Evolutionary conservation across 2,888 invertebrate genomes (phyloP), one percentile per base, ranked within the genome.

Genomic region (Tolmerus cingulatus): DNA sequence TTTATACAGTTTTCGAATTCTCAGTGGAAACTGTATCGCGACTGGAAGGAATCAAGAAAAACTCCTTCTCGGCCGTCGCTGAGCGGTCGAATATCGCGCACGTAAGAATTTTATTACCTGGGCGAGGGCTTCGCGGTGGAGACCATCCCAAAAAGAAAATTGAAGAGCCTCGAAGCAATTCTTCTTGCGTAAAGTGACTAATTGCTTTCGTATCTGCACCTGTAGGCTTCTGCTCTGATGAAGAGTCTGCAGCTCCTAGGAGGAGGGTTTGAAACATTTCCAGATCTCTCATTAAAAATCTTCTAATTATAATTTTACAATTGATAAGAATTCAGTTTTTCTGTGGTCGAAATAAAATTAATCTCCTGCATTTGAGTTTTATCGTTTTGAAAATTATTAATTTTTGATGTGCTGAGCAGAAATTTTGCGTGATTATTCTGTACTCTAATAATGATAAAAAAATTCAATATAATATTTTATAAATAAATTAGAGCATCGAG

Each of bases 141-240:
- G 43, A 46, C 12, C 82, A 23, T 66, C 16, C 19, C 3, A 43
- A 34, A 34, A 78, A 27, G 34, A 40, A 37, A 82, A 82, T 55
- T 55, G 12, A 79, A 51, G 9, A 55, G 51, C 51, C 27, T 51
- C 7, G 7, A 0, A 51, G 79, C 79, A 51, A 51, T 79, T 79
- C 51, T 82, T 37, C 57, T 82, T 23, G 37, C 82, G 82, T n/a
- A 57, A 82, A 82, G 82, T 82, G 55, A 82, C 82, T 82, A 82
- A 82, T 82, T 82, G 82, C 57, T 57, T 82, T 57, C 16, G 57
- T 37, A 57, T 66, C 66, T 82, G 37, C 79, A 51, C 79, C 30
- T 79, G 79, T 51, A 23, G 27, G 79, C 43, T 46, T 16, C 79
- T 30, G 46, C 79, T 79, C 46, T 79, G 79, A 23, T 40, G 40